A percentile compares a stretch with the other conserved stretches of the same genome.
phyloP scores from a whole-genome alignment of 1,140 invertebrate genomes.

The Colletes gigas region DNA sequence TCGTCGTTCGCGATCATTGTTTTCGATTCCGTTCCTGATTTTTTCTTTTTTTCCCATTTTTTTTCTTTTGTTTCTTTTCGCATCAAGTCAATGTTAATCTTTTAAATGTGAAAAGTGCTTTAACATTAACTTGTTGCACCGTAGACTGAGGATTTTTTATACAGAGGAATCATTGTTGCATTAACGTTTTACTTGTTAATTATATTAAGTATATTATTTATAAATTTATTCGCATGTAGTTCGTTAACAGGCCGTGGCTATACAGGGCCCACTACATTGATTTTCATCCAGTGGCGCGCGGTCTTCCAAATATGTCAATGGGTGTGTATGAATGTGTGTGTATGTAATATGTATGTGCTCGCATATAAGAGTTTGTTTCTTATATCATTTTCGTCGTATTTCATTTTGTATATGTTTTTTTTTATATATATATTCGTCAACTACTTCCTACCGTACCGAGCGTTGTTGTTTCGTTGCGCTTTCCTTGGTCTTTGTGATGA shows the following conservation, averaged over 20 bases:
- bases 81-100: constrained; percentile 19
- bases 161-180: constrained; percentile 43
- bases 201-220: constrained; percentile 47
- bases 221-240: constrained; percentile 55
- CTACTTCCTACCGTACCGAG: constrained; percentile 36
- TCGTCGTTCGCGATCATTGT: not conserved
- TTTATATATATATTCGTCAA: constrained; percentile 17
- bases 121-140: not conserved
- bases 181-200: constrained; percentile 41
- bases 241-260: constrained; percentile 80
- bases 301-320: constrained; percentile 69
- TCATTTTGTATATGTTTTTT: not conserved
- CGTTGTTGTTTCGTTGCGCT: constrained; percentile 43
- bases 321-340: constrained; percentile 7
- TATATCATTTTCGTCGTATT: constrained; percentile 16
- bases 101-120: not conserved
- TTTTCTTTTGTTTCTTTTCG: not conserved
- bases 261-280: constrained; percentile 79
- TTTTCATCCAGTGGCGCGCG: constrained; percentile 79
- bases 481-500: constrained; percentile 43
- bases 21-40: not conserved
- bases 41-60: not conserved
- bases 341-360: constrained; percentile 7
- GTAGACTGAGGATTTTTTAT: constrained; percentile 48
- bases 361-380: constrained; percentile 28